phyloP scores from a whole-genome alignment of 2,113 vertebrate genomes.

The Scartelaos histophorus region DNA sequence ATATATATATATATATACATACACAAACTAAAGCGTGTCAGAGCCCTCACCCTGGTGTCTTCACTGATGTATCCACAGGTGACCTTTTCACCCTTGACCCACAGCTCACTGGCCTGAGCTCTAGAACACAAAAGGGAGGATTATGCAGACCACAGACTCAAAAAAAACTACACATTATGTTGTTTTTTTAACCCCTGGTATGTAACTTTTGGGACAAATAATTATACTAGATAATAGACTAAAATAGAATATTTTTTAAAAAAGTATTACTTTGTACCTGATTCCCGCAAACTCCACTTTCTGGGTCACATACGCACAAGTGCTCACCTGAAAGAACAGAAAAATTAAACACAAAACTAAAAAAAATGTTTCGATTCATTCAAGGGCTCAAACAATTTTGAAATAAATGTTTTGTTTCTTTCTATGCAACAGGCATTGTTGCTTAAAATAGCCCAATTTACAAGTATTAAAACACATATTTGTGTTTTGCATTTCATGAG shows the following conservation, averaged over 20 bases:
- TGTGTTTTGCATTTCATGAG: not conserved
- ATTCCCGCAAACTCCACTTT: constrained; percentile 98
- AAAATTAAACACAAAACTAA: not conserved
- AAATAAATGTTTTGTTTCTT: not conserved
- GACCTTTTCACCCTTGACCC: constrained; percentile 98
- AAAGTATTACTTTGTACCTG: constrained; percentile 79
- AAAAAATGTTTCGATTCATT: not conserved
- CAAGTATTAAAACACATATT: not conserved
- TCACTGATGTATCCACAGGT: constrained; percentile 98
- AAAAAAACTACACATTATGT: no score
- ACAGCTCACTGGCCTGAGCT: constrained; percentile 95
- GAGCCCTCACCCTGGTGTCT: constrained; percentile 85
- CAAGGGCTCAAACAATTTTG: not conserved
- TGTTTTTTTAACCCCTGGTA: no score
- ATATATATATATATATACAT: no score
- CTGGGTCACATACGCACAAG: constrained; percentile 94
- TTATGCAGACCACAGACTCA: not conserved
- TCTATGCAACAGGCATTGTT: not conserved
- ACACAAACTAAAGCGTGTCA: not conserved
- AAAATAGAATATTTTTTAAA: no score
- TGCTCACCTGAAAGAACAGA: constrained; percentile 85
- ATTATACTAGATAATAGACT: no score
- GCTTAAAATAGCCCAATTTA: not conserved
- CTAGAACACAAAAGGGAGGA: constrained; percentile 61
- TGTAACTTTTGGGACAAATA: no score